Evolutionary conservation across 2,797 vertebrate species (phyloP), one percentile per base, ranked within the genome.

Genomic region (Gadopsis marmoratus): DNA sequence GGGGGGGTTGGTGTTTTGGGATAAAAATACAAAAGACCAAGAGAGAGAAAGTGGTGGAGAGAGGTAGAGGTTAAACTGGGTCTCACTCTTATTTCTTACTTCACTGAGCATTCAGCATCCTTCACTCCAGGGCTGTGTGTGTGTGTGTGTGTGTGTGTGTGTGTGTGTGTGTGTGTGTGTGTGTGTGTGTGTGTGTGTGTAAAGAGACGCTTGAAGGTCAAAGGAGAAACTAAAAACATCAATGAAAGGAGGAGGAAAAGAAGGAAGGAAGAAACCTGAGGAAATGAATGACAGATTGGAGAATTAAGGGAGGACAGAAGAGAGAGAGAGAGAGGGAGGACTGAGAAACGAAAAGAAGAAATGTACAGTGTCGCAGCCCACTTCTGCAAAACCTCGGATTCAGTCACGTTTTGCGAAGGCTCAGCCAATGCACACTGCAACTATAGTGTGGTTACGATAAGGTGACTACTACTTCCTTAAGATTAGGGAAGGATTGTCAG

Each of bases 101-200:
- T 81, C 74, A 83, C 65, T 74, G 79, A 86, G 51, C 83, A 60
- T 81, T 67, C 71, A 61, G 58, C 65, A 33, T 60, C 73, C 35
- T 78, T 84, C 74, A 76, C 68, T 76, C 41, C 23, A 29, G 63
- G 62, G 67, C 67, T 51, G 4, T 59, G 43, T 43, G n/a, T n/a
- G n/a, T n/a, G n/a, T n/a, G n/a, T n/a, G n/a, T n/a, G n/a, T 48
- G 12, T 64, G 51, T 41, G 58, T 35, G 56, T 33, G 26, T 51
- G 14, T 33, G 31, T 23, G 54, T 47, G 55, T 48, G 59, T 45
- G 45, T 33, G 72, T 65, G 61, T 50, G 61, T 59, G 54, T 59
- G 33, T 14, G 31, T 68, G 56, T 67, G 47, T 76, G 56, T 19
- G 47, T 43, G 35, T 3, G 31, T 31, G 4, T 23, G 43, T 3